These are phyloP conservation scores for Rynchops niger DNA, from an alignment of 2,113 vertebrate species.

Conservation along the genomic window DNA sequence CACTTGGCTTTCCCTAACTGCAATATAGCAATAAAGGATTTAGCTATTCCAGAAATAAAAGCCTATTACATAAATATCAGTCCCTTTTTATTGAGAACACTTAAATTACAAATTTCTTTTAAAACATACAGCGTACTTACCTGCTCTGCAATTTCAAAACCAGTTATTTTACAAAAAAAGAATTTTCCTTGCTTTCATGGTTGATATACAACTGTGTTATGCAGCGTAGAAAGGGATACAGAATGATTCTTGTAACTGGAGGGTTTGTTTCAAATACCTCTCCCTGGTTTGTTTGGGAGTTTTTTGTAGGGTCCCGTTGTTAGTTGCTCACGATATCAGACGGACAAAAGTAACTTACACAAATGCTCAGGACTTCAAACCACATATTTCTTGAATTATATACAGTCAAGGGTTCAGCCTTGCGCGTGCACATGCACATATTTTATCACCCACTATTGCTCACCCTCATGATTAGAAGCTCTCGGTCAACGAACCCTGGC, in stretches of 20 bases:
- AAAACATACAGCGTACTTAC: not conserved
- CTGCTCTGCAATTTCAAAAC: not conserved
- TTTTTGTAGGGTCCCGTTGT: accelerated
- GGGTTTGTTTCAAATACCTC: not conserved
- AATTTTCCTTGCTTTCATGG: not conserved
- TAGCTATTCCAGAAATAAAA: slow-evolving; percentile 5
- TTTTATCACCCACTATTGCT: not conserved
- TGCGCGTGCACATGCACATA: not conserved
- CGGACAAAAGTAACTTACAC: not conserved
- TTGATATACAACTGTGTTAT: not conserved
- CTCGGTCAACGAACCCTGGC: accelerated
- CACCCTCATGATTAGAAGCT: not conserved
- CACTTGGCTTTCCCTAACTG: not conserved
- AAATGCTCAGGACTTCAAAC: not conserved
- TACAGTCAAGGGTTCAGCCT: not conserved
- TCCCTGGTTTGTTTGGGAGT: not conserved
- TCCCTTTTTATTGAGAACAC: not conserved
- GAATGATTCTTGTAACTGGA: not conserved
- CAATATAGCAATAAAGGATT: not conserved
- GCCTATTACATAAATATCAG: not conserved
- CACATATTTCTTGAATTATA: not conserved
- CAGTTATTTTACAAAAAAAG: not conserved
- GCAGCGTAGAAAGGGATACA: not conserved
- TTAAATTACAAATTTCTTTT: not conserved
- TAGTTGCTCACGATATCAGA: not conserved